Evolutionary conservation across 2,888 invertebrate genomes (phyloP).

Genomic region (Cylloceria caligata): DNA sequence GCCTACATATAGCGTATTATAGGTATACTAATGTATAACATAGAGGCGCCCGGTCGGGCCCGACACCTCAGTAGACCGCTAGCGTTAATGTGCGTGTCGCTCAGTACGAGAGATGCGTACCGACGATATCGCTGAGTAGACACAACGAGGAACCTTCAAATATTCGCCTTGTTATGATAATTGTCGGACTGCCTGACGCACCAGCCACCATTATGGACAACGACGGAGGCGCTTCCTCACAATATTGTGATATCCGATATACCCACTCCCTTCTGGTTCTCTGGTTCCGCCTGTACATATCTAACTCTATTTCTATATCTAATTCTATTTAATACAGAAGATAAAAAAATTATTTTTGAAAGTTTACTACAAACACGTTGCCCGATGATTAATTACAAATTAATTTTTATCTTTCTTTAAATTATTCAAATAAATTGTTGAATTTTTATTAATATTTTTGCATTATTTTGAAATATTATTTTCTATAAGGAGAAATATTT

Average conservation of each 20-base stretch:
- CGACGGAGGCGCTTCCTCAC: conserved; percentile 75
- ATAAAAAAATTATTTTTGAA: neutral
- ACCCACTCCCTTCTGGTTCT: conserved; percentile 51
- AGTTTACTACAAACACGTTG: neutral
- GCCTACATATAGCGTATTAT: conserved; percentile 40
- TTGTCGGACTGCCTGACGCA: conserved; percentile 72
- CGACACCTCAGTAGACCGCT: conserved; percentile 65
- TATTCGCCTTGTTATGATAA: conserved; percentile 82
- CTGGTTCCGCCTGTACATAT: neutral
- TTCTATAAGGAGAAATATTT: no score
- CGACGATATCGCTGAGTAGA: conserved; percentile 73
- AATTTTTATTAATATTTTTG: no score
- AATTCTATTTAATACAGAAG: neutral
- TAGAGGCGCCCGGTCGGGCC: conserved; percentile 41
- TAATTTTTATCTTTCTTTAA: no score
- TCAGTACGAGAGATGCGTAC: conserved; percentile 73
- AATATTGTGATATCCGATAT: conserved; percentile 81
- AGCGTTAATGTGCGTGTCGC: conserved; percentile 75
- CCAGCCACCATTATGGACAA: conserved; percentile 63
- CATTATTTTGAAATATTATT: no score
- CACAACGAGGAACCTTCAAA: conserved; percentile 75
- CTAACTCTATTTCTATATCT: no score
- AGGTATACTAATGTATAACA: conserved; percentile 17
- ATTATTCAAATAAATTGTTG: no score
- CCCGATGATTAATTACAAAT: neutral